These are phyloP conservation scores for Orthosia gracilis DNA, from an alignment of 2,888 invertebrate genomes.

Conservation along the genomic window DNA sequence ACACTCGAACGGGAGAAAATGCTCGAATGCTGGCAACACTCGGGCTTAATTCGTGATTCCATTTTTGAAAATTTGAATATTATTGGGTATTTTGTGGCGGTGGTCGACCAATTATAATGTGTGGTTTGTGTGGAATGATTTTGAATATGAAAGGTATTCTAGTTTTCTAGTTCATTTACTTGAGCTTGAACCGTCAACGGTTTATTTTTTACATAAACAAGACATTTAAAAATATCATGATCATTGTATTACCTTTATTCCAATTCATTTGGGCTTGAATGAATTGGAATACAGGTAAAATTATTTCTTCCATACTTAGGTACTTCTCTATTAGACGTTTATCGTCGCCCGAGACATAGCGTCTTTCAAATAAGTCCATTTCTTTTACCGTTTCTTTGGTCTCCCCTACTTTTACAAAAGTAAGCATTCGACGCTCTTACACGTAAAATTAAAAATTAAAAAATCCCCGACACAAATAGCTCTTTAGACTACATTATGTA, in stretches of 20 bases:
- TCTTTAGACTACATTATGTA: no score
- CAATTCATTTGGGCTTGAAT: no score
- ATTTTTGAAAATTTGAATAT: constrained; percentile 78
- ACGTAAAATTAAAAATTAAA: not conserved
- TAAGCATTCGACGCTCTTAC: not conserved
- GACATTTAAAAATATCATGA: not conserved
- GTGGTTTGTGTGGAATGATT: constrained; percentile 32
- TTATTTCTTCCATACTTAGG: no score
- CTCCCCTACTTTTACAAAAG: not conserved
- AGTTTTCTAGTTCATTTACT: constrained; percentile 12
- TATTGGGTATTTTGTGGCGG: constrained; percentile 61
- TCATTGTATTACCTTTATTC: no score
- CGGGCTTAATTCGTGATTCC: constrained; percentile 76
- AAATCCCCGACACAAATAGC: not conserved
- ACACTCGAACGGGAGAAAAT: constrained; percentile 82
- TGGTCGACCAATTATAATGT: constrained; percentile 57
- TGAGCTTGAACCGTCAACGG: not conserved
- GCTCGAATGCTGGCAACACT: constrained; percentile 79
- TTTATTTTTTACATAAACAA: not conserved
- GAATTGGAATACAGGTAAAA: no score
- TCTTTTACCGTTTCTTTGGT: no score
- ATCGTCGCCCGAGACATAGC: no score
- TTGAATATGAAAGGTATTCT: constrained; percentile 17
- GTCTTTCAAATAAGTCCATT: not conserved
- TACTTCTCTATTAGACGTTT: no score